Evolutionary conservation across 1,140 invertebrate genomes (phyloP), one percentile per base, ranked within the genome.

Genomic region (Steinernema feltiae): DNA sequence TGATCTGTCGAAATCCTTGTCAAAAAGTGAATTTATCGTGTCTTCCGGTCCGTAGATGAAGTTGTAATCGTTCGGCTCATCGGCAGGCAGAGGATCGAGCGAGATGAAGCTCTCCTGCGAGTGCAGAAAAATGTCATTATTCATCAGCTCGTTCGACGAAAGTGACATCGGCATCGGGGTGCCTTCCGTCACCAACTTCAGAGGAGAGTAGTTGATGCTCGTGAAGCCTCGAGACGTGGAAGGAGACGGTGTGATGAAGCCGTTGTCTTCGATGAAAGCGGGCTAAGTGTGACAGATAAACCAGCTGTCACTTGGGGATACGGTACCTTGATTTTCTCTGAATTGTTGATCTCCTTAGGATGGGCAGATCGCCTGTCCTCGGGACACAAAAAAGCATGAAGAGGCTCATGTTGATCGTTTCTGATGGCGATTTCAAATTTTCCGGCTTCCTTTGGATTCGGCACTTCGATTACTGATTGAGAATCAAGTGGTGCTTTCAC

Each of bases 401-500:
- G 76, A 17, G 75, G 75, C 30, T 77, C 32, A n/a, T 31, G 30
- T 15, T 53, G 46, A 29, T 78, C 63, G 32, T 78, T 78, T 29
- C 76, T 24, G 24, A 78, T 72, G 2, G 32, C 70, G 15, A 78
- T 77, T 32, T 78, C 75, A 32, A 78, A 78, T 41, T 32, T 69
- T 17, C 76, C 63, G 21, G 75, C 69, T 21, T 21, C 24, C 31
- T 15, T 1, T 1, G 75, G 75, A 32, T 77, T 71, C 29, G 75
- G 48, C 15, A 76, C 74, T 72, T 82, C 35, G 21, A 79, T 69
- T 24, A 30, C 21, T 7, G 78, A 82, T 18, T 32, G 46, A 12
- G 80, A 81, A 18, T 78, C 83, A 1, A 71, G 29, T 29, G 83
- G 84, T n/a, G 83, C 79, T 48, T 85, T 86, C 17, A 84, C 48